A percentile compares a stretch with the other conserved stretches of the same genome.
Evolutionary conservation across 2,113 vertebrate species (phyloP).

Genomic region (Columba janthina): DNA sequence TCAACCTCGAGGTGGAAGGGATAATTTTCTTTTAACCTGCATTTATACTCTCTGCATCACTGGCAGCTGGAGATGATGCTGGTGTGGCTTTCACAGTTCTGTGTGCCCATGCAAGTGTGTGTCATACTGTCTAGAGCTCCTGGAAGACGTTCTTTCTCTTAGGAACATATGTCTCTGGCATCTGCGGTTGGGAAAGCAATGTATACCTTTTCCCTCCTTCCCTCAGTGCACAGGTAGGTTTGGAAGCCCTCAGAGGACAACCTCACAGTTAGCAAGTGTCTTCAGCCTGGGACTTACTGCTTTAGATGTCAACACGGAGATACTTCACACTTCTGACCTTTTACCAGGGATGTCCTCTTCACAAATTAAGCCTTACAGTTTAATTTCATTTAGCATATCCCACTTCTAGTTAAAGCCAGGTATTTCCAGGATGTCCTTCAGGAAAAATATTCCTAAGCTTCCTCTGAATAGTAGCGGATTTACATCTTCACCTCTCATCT

Average conservation of each 20-base stretch:
- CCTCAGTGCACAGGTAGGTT: rapidly evolving
- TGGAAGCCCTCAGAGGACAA: background rate
- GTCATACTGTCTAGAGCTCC: background rate
- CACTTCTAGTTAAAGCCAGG: background rate
- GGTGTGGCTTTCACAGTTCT: background rate
- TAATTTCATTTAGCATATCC: background rate
- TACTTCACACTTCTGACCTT: background rate
- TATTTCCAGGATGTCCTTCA: background rate
- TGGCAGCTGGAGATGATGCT: background rate
- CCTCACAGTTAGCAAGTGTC: background rate
- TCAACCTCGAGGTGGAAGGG: background rate
- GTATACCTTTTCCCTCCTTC: background rate
- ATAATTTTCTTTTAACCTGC: background rate
- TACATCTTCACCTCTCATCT: background rate
- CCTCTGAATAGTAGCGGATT: background rate
- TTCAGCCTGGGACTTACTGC: background rate
- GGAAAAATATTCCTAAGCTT: background rate
- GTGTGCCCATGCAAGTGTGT: background rate
- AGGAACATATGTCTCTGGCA: background rate
- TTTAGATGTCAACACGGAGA: background rate
- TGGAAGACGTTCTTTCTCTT: background rate
- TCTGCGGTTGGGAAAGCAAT: background rate
- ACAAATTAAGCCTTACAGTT: background rate
- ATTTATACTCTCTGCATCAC: background rate
- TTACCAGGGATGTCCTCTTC: background rate